phyloP scores from a whole-genome alignment of 2,888 invertebrate genomes.

The Xestia rhomboidea region DNA sequence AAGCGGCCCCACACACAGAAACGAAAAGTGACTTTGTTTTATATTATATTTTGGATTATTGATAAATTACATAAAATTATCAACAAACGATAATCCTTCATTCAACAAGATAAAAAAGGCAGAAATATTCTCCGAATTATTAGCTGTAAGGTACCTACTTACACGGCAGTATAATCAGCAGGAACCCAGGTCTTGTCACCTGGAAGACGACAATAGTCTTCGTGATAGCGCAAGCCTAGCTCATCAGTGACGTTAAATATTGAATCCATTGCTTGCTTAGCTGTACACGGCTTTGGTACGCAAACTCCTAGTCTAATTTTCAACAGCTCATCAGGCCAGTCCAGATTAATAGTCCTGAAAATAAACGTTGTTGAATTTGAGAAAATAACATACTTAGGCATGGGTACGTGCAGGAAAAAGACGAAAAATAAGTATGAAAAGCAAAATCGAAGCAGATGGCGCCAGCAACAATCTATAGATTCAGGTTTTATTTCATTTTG shows the following conservation, averaged over 20 bases:
- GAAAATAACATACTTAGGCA: background rate
- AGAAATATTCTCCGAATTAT: background rate
- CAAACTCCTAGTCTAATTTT: conserved; percentile 21
- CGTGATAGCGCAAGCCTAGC: conserved; percentile 23
- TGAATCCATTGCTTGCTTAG: conserved; percentile 24
- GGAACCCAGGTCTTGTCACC: conserved; percentile 36
- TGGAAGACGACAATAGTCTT: conserved; percentile 34
- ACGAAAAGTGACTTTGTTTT: background rate
- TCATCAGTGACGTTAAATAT: conserved; percentile 17
- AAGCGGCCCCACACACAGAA: background rate
- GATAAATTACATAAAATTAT: conserved; percentile 1
- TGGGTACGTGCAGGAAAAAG: no score
- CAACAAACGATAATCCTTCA: background rate
- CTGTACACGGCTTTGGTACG: conserved; percentile 34
- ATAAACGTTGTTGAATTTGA: background rate
- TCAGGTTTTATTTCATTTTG: no score
- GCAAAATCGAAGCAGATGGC: no score
- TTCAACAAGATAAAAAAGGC: background rate
- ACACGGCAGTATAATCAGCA: conserved; percentile 30
- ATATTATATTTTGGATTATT: background rate
- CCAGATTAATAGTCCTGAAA: background rate
- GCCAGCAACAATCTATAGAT: no score
- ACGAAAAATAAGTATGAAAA: no score
- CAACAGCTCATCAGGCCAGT: background rate
- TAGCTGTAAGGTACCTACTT: conserved; percentile 10